These are phyloP conservation scores for Octodonta nipae DNA, from an alignment of 2,888 invertebrate genomes.

Conservation along the genomic window DNA sequence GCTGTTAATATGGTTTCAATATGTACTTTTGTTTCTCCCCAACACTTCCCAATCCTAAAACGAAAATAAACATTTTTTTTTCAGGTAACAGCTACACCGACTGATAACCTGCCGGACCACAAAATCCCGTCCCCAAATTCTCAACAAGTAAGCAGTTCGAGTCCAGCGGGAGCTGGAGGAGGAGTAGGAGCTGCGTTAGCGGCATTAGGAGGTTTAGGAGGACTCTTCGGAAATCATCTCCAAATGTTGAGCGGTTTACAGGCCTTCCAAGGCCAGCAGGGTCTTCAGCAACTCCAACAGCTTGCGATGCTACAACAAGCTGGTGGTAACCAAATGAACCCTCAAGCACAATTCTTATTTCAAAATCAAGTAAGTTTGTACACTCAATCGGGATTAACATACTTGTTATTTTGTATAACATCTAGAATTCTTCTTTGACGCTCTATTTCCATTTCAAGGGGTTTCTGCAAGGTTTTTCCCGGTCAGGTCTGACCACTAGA, in stretches of 20 bases:
- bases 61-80: too few relatives aligned
- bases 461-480: constrained; percentile 38
- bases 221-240: constrained; percentile 32
- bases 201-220: constrained; percentile 34
- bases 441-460: too few relatives aligned
- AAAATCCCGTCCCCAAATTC: constrained; percentile 2
- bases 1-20: too few relatives aligned
- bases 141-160: constrained; percentile 28
- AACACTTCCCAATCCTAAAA: too few relatives aligned
- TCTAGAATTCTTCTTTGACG: too few relatives aligned
- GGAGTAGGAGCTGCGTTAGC: constrained; percentile 38
- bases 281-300: constrained; percentile 52
- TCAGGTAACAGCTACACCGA: constrained; percentile 29
- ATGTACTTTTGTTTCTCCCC: too few relatives aligned
- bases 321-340: constrained; percentile 29
- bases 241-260: constrained; percentile 36
- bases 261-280: constrained; percentile 50
- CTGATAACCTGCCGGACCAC: not conserved
- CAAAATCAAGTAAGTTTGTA: constrained; percentile 54
- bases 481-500: constrained; percentile 35
- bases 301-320: constrained; percentile 41
- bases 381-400: too few relatives aligned
- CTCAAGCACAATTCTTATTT: constrained; percentile 59
- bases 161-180: constrained; percentile 19
- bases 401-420: too few relatives aligned